A percentile compares a stretch with the other conserved stretches of the same genome.
Evolutionary conservation across 35 echinoderm and acorn worm genomes (phyloP).

Genomic region (Patiria miniata): DNA sequence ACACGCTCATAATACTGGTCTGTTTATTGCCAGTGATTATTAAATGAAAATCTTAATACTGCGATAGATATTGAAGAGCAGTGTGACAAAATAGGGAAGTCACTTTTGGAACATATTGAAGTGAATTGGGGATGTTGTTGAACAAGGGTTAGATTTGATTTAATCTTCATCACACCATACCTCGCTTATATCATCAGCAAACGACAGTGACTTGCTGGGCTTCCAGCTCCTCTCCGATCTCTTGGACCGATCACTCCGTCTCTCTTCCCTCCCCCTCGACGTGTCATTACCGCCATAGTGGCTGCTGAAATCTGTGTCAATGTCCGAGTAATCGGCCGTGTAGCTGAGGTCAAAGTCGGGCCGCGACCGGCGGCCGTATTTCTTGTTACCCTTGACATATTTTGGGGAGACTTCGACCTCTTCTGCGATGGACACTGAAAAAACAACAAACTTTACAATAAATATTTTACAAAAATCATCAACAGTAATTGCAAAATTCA

Average conservation of each 20-base stretch:
- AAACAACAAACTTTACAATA: no score
- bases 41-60: no score
- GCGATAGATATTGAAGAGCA: no score
- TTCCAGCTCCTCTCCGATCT: not conserved
- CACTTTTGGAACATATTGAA: no score
- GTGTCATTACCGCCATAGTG: slow-evolving; percentile 39
- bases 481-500: no score
- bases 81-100: no score
- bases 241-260: not conserved
- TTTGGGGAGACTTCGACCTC: slow-evolving; percentile 87
- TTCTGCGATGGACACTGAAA: slow-evolving; percentile 2
- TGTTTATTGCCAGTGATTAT: no score
- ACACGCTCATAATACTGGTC: no score
- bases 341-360: slow-evolving; percentile 69
- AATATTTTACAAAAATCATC: no score
- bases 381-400: slow-evolving; percentile 76
- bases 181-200: slow-evolving; percentile 63
- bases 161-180: slow-evolving; percentile 4
- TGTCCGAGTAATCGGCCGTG: slow-evolving; percentile 69
- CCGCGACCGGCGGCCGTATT: slow-evolving; percentile 83
- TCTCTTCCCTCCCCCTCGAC: slow-evolving; percentile 25
- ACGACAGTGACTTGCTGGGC: slow-evolving; percentile 45
- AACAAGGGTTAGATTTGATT: no score
- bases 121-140: no score
- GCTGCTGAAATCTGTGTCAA: slow-evolving; percentile 67